phyloP scores from a whole-genome alignment of 2,888 invertebrate species.

The Dynastes maya region DNA sequence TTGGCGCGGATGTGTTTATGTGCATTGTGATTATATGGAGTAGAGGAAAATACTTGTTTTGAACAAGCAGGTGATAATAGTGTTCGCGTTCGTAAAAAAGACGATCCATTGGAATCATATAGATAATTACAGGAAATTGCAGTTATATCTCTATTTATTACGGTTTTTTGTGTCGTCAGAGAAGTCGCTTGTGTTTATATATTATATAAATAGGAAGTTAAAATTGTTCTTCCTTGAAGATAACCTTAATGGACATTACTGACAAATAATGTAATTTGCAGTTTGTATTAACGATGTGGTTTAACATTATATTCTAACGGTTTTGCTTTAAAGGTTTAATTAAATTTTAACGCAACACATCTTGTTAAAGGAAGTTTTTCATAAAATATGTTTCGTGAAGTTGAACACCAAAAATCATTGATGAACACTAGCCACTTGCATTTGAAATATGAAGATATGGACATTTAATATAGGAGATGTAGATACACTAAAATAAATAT shows the following conservation, averaged over 20 bases:
- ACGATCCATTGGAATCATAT: neutral
- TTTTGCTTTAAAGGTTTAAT: neutral
- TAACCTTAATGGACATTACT: neutral
- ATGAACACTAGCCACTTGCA: no score
- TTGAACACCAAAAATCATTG: no score
- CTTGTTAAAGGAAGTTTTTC: no score
- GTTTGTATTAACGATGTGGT: neutral
- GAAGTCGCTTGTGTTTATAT: neutral
- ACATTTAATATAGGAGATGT: no score
- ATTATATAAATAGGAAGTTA: conserved; percentile 16
- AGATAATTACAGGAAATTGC: conserved; percentile 35
- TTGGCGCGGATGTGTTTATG: conserved; percentile 24
- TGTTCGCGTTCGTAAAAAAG: neutral
- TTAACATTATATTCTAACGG: neutral
- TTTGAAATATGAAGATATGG: no score
- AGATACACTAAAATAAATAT: no score
- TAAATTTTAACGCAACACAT: neutral
- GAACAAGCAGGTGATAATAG: conserved; percentile 28
- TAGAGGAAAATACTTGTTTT: neutral
- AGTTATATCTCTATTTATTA: conserved; percentile 24
- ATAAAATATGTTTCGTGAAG: no score
- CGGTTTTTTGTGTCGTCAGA: neutral
- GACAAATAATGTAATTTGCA: neutral
- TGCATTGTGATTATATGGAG: conserved; percentile 17
- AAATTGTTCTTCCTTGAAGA: conserved; percentile 8